Conservation (phyloP, 2,797 vertebrate genomes). For the Trachurus trachurus region DNA sequence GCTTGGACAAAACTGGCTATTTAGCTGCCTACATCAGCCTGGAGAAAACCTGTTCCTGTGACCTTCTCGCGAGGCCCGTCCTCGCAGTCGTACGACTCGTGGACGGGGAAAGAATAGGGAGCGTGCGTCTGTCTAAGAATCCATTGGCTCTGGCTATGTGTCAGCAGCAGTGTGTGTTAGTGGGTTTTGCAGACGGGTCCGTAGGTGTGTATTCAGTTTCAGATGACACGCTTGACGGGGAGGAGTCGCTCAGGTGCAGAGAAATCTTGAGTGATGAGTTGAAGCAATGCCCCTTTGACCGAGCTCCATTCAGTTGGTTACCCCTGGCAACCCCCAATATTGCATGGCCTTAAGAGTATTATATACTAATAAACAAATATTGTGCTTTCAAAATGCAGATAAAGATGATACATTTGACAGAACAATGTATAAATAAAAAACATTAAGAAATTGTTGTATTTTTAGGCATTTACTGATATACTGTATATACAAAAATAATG, state of each 20-base stretch:
- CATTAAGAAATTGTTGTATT: background rate
- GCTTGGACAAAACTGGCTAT: slow-evolving; percentile 74
- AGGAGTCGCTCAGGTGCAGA: slow-evolving; percentile 30
- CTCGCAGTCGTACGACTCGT: slow-evolving; percentile 77
- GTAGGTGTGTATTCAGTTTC: slow-evolving; percentile 82
- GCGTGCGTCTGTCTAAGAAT: slow-evolving; percentile 73
- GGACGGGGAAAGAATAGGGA: slow-evolving; percentile 80
- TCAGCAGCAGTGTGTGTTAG: slow-evolving; percentile 73
- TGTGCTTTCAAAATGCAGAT: background rate
- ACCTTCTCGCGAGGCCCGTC: slow-evolving; percentile 67
- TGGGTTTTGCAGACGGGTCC: slow-evolving; percentile 88
- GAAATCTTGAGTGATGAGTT: slow-evolving; percentile 23
- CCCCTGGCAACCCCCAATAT: slow-evolving; percentile 71
- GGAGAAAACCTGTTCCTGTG: slow-evolving; percentile 61
- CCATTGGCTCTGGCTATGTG: slow-evolving; percentile 72
- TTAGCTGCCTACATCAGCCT: slow-evolving; percentile 74
- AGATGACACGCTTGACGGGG: slow-evolving; percentile 41
- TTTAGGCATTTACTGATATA: too few species aligned
- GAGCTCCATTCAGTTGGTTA: slow-evolving; percentile 58
- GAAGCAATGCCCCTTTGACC: slow-evolving; percentile 69
- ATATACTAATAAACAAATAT: background rate
- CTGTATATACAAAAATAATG: too few species aligned
- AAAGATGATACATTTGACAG: background rate
- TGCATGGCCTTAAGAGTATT: slow-evolving; percentile 66
- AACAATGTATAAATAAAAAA: background rate